phyloP scores from a whole-genome alignment of 2,888 invertebrate genomes.

The Octonoba sinensis region DNA sequence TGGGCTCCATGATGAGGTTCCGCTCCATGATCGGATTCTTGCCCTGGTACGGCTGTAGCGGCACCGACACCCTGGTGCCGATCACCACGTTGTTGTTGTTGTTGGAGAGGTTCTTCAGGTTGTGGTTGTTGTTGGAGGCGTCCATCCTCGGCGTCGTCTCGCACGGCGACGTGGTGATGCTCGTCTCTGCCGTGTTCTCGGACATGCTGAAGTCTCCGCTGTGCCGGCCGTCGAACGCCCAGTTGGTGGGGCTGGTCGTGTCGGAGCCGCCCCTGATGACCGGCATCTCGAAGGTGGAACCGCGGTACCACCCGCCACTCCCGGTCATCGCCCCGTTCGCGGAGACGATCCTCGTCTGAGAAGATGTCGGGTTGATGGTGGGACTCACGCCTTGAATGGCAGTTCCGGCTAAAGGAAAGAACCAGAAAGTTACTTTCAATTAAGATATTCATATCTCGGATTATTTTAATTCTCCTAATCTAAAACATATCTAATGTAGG shows the following conservation, averaged over 20 bases:
- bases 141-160: constrained; percentile 71
- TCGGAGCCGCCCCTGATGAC: constrained; percentile 38
- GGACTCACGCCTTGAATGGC: constrained; percentile 74
- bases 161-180: constrained; percentile 76
- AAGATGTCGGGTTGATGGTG: constrained; percentile 72
- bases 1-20: constrained; percentile 77
- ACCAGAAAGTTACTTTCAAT: not conserved
- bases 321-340: constrained; percentile 22
- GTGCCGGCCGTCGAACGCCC: constrained; percentile 39
- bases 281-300: constrained; percentile 51
- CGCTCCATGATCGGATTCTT: constrained; percentile 85
- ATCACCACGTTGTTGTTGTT: constrained; percentile 58
- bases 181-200: constrained; percentile 77
- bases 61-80: constrained; percentile 68
- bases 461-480: no score
- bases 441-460: no score
- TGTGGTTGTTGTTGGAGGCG: constrained; percentile 74
- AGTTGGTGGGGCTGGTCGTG: constrained; percentile 22
- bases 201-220: constrained; percentile 67
- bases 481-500: no score
- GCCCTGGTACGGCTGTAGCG: constrained; percentile 85
- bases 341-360: constrained; percentile 66
- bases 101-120: constrained; percentile 68
- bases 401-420: constrained; percentile 71
- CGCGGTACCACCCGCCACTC: constrained; percentile 66